Base-by-base conservation (phyloP, 2,888 invertebrate genomes). In the Catocala fraxini region DNA sequence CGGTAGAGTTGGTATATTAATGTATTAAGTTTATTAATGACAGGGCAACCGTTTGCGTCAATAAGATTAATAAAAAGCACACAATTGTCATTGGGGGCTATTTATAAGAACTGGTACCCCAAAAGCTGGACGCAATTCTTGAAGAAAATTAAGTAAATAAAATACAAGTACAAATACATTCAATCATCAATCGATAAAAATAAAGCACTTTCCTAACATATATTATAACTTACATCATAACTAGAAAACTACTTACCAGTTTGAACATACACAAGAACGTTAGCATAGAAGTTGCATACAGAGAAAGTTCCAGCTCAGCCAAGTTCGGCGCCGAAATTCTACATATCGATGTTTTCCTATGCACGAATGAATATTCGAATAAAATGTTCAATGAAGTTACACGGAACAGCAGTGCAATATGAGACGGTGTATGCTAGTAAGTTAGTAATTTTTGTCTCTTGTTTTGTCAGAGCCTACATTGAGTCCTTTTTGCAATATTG, bases 221-320 rank as follows among this genome's bases (percentile, higher is more conserved):
- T 25, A 4, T 6, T 5, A 11, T 13, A 39, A 11, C 1, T 5
- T n/a, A 56, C 7, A 15, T 41, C 35, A 52, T 39, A 45, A 48
- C 12, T 53, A 46, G 39, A 34, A 42, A 43, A 33, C 46, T 13
- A 6, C 43, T 41, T 33, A 34, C 35, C 39, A 25, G 39, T 49
- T 51, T 0, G 35, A 51, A 12, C 41, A 41, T 10, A 11, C 34
- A 34, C 15, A 45, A 12, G 52, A 51, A 59, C 35, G 55, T 52
- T 65, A 60, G 45, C 57, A 11, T 39, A 63, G 35, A 89, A 89
- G 79, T 89, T 87, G 83, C 71, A 85, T 85, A 86, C 82, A 82
- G 82, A 59, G 70, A 80, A 86, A 87, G 81, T 86, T 7, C 25
- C 43, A 72, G 49, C 43, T 73, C 51, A 59, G 56, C 59, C 65